Evolutionary conservation across 1,140 invertebrate species (phyloP).

Genomic region (Augochlora pura): DNA sequence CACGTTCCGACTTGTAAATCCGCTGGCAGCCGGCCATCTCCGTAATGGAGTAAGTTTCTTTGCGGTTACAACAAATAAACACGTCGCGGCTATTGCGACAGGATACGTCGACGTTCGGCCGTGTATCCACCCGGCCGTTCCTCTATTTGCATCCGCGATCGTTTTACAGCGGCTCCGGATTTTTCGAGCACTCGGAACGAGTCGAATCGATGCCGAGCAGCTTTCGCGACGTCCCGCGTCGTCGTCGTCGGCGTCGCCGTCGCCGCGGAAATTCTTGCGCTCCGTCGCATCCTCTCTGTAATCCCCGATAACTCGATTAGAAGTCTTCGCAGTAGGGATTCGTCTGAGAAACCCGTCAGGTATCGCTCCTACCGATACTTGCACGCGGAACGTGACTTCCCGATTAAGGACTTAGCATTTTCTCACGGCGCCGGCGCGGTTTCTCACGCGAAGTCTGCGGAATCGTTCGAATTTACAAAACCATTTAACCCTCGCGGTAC

Average conservation of each 20-base stretch:
- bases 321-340: conserved; percentile 55
- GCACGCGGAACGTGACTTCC: conserved; percentile 19
- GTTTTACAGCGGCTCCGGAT: not conserved
- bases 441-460: no score
- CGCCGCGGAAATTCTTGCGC: conserved; percentile 18
- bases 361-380: conserved; percentile 6
- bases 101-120: conserved; percentile 46
- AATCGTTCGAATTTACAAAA: no score
- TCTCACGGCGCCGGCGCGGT: not conserved
- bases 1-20: conserved; percentile 37
- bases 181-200: not conserved
- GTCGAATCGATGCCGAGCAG: not conserved
- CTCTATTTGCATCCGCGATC: not conserved
- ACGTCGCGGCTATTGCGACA: conserved; percentile 56
- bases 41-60: conserved; percentile 48
- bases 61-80: conserved; percentile 47
- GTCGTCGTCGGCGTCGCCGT: not conserved
- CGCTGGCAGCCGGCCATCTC: conserved; percentile 50
- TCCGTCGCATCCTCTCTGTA: not conserved
- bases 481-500: no score
- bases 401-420: conserved; percentile 11
- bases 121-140: conserved; percentile 3
- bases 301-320: conserved; percentile 56
- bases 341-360: conserved; percentile 51
- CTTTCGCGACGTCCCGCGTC: not conserved